Percentiles rank a stretch among this genome's conserved stretches.
phyloP scores from a whole-genome alignment of 2,113 vertebrate genomes.

The Pionites leucogaster region DNA sequence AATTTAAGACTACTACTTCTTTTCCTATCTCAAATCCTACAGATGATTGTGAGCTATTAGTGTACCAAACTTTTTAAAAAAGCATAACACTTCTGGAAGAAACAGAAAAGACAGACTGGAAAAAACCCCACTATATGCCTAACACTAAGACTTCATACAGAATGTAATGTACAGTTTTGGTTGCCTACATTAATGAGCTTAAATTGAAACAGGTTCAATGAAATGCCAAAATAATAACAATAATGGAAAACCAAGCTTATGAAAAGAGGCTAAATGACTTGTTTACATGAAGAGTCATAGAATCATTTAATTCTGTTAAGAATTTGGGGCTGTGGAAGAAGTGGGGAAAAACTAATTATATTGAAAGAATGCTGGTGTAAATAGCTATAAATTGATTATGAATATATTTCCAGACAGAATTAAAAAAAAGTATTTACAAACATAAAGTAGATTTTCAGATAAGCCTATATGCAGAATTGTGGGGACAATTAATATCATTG shows the following conservation, averaged over 20 bases:
- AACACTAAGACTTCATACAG: background rate
- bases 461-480: background rate
- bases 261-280: conserved; percentile 19
- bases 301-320: conserved; percentile 6
- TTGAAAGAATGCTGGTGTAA: background rate
- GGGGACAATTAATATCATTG: background rate
- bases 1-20: background rate
- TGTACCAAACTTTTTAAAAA: background rate
- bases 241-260: background rate
- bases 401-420: background rate
- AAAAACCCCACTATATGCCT: background rate
- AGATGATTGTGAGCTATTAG: background rate
- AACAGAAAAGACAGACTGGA: background rate
- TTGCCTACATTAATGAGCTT: background rate
- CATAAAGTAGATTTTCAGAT: background rate
- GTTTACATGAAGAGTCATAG: background rate
- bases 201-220: background rate
- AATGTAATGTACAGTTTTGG: background rate
- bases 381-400: background rate
- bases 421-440: background rate
- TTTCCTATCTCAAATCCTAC: background rate
- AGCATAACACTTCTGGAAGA: background rate
- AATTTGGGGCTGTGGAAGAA: background rate
- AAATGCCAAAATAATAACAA: conserved; percentile 31
- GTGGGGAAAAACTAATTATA: conserved; percentile 12